phyloP scores from a whole-genome alignment of 1,140 invertebrate genomes.

The Caenorhabditis inopinata region DNA sequence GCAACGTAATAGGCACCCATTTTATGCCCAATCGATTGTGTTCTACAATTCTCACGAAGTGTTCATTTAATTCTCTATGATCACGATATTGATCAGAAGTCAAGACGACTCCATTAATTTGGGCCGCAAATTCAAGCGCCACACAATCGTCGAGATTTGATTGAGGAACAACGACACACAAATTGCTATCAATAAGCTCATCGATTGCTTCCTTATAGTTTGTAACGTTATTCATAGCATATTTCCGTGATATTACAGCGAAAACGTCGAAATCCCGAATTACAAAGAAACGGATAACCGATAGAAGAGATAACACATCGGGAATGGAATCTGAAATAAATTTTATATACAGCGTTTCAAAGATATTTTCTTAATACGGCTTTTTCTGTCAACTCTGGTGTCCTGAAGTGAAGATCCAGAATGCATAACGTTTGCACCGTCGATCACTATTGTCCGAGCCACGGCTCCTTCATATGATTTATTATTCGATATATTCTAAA shows the following conservation, averaged over 20 bases:
- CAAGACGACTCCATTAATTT: background rate
- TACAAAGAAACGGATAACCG: background rate
- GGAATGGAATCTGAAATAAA: background rate
- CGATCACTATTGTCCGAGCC: background rate
- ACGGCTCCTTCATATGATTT: background rate
- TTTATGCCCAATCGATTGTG: background rate
- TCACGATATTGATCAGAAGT: background rate
- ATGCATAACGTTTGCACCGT: slow-evolving; percentile 13
- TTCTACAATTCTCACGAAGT: background rate
- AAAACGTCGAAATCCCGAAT: background rate
- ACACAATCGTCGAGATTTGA: background rate
- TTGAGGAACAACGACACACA: background rate
- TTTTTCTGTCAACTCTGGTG: background rate
- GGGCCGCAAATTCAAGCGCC: background rate
- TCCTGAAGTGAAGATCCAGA: background rate
- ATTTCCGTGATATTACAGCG: background rate
- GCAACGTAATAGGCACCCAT: background rate
- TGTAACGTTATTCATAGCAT: background rate
- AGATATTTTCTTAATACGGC: too few relatives aligned
- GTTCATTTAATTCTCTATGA: background rate
- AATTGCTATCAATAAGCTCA: background rate
- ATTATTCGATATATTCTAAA: background rate
- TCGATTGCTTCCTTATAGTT: background rate
- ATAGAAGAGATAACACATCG: background rate
- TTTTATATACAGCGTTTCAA: background rate